A percentile compares a stretch with the other conserved stretches of the same genome.
Evolutionary conservation across 2,113 vertebrate species (phyloP).

Genomic region (Polypterus bichir): DNA sequence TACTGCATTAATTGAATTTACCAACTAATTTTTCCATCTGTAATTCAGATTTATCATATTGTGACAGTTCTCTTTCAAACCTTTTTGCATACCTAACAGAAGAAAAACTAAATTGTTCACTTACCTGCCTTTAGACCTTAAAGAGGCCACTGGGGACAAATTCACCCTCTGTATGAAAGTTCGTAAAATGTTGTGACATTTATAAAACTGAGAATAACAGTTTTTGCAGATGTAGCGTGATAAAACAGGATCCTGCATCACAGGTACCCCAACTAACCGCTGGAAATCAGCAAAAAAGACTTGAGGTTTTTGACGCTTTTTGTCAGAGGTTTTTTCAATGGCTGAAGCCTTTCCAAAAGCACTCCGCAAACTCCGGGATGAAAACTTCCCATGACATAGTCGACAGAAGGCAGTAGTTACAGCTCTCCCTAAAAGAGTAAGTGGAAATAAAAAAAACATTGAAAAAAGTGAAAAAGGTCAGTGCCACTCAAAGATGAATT

Average conservation of each 20-base stretch:
- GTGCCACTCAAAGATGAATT: no score
- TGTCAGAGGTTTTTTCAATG: constrained; percentile 35
- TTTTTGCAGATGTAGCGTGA: constrained; percentile 83
- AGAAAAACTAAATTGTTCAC: not conserved
- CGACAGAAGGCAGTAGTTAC: constrained; percentile 65
- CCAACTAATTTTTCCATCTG: no score
- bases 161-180: constrained; percentile 82
- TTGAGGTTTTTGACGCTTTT: constrained; percentile 42
- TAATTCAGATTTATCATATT: no score
- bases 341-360: constrained; percentile 58
- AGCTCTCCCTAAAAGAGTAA: constrained; percentile 39
- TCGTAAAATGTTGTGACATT: constrained; percentile 72
- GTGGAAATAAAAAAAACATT: no score
- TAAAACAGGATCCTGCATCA: constrained; percentile 63
- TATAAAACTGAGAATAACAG: constrained; percentile 88
- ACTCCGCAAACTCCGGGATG: constrained; percentile 67
- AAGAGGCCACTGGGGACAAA: constrained; percentile 36
- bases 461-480: no score
- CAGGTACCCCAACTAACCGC: constrained; percentile 66
- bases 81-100: not conserved
- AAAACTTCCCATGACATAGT: constrained; percentile 88
- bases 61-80: no score
- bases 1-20: no score
- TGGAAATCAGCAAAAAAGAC: constrained; percentile 81
- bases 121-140: constrained; percentile 46